Percentiles rank a stretch among this genome's conserved stretches.
phyloP scores from a whole-genome alignment of 2,797 vertebrate genomes.

The Odontamblyopus rebecca region DNA sequence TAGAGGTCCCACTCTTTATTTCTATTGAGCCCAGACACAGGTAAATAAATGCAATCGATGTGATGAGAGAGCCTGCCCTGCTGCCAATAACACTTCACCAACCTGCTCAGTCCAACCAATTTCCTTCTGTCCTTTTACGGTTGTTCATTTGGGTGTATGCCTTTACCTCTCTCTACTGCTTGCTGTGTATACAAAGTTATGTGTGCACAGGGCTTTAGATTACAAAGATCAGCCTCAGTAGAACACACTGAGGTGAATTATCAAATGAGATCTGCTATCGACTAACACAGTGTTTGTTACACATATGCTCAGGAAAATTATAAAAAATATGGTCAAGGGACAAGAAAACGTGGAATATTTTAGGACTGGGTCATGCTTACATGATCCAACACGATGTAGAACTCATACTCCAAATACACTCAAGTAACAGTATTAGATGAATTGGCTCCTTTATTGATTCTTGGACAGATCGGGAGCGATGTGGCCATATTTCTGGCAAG shows the following conservation, averaged over 20 bases:
- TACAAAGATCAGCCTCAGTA: constrained; percentile 65
- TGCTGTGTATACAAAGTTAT: constrained; percentile 42
- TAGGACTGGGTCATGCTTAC: not conserved
- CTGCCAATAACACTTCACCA: constrained; percentile 38
- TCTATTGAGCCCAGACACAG: constrained; percentile 27
- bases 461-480: not conserved
- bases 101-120: constrained; percentile 38
- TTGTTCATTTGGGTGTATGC: constrained; percentile 37
- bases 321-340: not conserved
- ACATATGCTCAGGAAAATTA: not conserved
- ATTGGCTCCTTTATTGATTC: not conserved
- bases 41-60: constrained; percentile 44
- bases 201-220: constrained; percentile 66
- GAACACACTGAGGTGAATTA: constrained; percentile 60
- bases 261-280: constrained; percentile 27
- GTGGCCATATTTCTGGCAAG: too few relatives aligned
- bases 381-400: not conserved
- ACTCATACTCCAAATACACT: not conserved
- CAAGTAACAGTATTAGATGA: not conserved
- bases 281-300: not conserved
- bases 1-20: constrained; percentile 22
- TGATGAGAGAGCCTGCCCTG: constrained; percentile 33
- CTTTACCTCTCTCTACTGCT: constrained; percentile 45
- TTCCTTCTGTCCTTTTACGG: constrained; percentile 50
- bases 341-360: not conserved